Conservation (phyloP, 2,888 invertebrate species). For the Orthosia gracilis region DNA sequence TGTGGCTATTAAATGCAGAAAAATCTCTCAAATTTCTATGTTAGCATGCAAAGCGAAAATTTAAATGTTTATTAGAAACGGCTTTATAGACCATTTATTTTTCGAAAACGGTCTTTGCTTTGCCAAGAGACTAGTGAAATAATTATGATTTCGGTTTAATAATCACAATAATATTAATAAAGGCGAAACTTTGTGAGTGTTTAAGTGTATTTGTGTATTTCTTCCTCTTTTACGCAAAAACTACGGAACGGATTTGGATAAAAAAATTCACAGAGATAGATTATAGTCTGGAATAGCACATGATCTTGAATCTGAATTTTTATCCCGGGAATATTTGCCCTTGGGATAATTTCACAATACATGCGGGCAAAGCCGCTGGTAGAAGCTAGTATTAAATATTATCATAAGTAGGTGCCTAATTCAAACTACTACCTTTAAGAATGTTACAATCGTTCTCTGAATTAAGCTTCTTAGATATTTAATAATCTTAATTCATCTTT, state of each 20-base stretch:
- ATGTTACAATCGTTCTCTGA: background rate
- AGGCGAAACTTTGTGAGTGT: too few species aligned
- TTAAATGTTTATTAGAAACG: too few species aligned
- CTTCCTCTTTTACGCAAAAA: too few species aligned
- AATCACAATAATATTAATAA: too few species aligned
- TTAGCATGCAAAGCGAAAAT: background rate
- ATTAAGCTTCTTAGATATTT: slow-evolving; percentile 1
- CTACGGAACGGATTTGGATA: too few species aligned
- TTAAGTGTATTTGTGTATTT: too few species aligned
- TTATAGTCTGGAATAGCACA: too few species aligned
- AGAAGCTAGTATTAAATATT: background rate
- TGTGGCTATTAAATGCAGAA: slow-evolving; percentile 7
- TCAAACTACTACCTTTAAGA: background rate
- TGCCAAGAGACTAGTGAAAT: background rate
- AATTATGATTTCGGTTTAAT: background rate
- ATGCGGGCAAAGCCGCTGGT: too few species aligned
- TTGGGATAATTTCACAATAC: too few species aligned
- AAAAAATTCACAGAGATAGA: too few species aligned
- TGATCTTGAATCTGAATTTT: too few species aligned
- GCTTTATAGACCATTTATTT: background rate
- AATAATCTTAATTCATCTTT: background rate
- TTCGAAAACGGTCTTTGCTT: background rate
- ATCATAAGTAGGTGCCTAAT: background rate
- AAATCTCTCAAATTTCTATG: background rate
- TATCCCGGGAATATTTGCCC: too few species aligned